phyloP scores from a whole-genome alignment of 2,113 vertebrate species.

The Tautogolabrus adspersus region DNA sequence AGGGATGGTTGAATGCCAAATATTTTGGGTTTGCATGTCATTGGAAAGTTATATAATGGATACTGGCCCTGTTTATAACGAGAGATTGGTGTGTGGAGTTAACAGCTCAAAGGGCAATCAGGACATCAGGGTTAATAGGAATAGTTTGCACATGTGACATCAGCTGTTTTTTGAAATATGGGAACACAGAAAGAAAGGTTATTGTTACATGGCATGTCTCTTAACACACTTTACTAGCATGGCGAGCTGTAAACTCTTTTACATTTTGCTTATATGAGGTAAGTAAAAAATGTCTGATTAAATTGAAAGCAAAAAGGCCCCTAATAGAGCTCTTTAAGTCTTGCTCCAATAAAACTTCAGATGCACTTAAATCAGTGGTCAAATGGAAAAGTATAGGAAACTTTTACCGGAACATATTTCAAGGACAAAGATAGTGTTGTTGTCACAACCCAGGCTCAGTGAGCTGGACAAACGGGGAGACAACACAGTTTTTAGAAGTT shows the following conservation, averaged over 20 bases:
- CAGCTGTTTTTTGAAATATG: background rate
- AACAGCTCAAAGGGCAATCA: background rate
- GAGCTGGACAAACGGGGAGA: too few species aligned
- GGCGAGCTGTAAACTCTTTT: conserved; percentile 2
- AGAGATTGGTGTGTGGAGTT: background rate
- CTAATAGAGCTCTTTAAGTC: conserved; percentile 21
- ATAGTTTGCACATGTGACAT: background rate
- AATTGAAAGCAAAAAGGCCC: conserved; percentile 34
- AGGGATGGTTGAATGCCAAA: background rate
- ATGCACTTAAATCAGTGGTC: conserved; percentile 19
- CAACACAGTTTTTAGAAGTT: too few species aligned
- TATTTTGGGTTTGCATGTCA: background rate
- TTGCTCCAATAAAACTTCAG: conserved; percentile 17
- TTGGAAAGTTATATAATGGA: background rate
- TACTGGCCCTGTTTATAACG: background rate
- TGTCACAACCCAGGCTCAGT: too few species aligned
- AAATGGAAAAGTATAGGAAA: conserved; percentile 9
- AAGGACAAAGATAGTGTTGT: conserved; percentile 1
- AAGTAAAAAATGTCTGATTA: conserved; percentile 9
- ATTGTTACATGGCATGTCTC: background rate
- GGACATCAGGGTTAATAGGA: background rate
- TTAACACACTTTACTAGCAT: background rate
- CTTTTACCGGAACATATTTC: background rate
- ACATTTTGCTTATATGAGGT: conserved; percentile 6
- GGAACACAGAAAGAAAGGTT: background rate